Conservation (phyloP, 2,888 invertebrate genomes). For the Nomada ferruginata region DNA sequence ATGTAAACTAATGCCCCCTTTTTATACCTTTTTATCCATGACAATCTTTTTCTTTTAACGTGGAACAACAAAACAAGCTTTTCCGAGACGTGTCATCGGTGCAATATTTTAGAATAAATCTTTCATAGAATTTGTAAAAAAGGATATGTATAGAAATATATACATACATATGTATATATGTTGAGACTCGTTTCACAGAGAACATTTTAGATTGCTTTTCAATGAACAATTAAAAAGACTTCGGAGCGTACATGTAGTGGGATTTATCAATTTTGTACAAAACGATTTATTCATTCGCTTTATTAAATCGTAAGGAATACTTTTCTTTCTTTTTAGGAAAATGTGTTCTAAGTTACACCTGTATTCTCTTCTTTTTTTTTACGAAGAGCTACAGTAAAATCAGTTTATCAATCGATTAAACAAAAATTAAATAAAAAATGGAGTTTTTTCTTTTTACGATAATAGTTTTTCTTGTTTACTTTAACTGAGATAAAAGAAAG, state of each 20-base stretch:
- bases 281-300: background rate
- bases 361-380: background rate
- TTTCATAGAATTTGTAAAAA: constrained; percentile 38
- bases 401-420: too few species aligned
- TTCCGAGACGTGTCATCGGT: constrained; percentile 55
- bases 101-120: constrained; percentile 66
- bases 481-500: background rate
- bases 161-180: constrained; percentile 50
- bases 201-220: constrained; percentile 43
- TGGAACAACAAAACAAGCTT: constrained; percentile 20
- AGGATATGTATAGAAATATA: constrained; percentile 39
- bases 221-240: constrained; percentile 9
- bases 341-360: constrained; percentile 10
- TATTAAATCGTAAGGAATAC: constrained; percentile 6
- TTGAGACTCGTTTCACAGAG: constrained; percentile 25
- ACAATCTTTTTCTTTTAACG: constrained; percentile 66
- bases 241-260: too few species aligned
- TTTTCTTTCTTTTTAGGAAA: background rate
- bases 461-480: background rate
- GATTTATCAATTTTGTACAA: constrained; percentile 9
- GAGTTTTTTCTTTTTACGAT: background rate
- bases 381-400: too few species aligned
- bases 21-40: constrained; percentile 65
- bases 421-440: background rate
- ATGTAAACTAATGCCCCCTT: constrained; percentile 48